These are phyloP conservation scores for Drosophila pseudotalamancana DNA, from an alignment of 2,888 invertebrate species.

Conservation along the genomic window DNA sequence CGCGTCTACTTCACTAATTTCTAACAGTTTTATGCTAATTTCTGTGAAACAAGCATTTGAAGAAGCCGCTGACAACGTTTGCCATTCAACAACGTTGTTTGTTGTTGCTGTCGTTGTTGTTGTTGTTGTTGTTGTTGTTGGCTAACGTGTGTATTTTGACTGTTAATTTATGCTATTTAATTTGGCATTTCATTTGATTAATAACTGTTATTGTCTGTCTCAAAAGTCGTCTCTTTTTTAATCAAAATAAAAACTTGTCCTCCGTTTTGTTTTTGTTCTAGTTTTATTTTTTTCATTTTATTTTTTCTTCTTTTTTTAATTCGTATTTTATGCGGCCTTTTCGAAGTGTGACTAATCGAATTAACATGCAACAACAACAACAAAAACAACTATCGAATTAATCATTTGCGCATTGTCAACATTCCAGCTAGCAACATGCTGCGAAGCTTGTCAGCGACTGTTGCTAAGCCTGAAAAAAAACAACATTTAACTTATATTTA, in stretches of 20 bases:
- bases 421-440: constrained; percentile 30
- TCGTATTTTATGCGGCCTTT: constrained; percentile 21
- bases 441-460: not conserved
- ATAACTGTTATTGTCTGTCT: constrained; percentile 48
- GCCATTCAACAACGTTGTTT: constrained; percentile 38
- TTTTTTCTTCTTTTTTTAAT: not conserved
- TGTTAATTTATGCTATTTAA: constrained; percentile 65
- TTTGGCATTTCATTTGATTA: constrained; percentile 69
- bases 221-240: constrained; percentile 27
- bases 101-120: constrained; percentile 3
- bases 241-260: constrained; percentile 24
- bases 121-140: constrained; percentile 28
- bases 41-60: constrained; percentile 53
- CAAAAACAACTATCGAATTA: not conserved
- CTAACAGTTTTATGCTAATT: constrained; percentile 77
- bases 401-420: constrained; percentile 24
- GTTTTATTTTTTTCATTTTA: not conserved
- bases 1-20: constrained; percentile 44
- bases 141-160: constrained; percentile 48
- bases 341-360: constrained; percentile 61
- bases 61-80: constrained; percentile 46
- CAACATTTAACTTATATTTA: too few species aligned
- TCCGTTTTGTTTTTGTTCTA: constrained; percentile 19
- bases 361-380: constrained; percentile 34
- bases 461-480: too few species aligned